A percentile compares a stretch with the other conserved stretches of the same genome.
phyloP scores from a whole-genome alignment of 2,797 vertebrate genomes.

The Gorsachius magnificus region DNA sequence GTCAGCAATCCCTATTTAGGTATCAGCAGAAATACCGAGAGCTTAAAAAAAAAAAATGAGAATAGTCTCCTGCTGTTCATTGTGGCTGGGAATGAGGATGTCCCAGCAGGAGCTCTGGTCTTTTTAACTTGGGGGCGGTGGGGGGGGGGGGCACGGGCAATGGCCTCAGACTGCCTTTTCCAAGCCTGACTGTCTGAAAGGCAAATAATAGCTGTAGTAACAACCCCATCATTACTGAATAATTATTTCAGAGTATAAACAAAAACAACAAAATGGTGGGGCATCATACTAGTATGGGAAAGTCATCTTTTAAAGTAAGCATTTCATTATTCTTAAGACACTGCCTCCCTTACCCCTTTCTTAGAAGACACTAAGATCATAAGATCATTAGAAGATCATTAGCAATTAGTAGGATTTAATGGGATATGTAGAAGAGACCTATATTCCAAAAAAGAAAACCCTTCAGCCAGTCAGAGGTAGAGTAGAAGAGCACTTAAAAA shows the following conservation, averaged over 20 bases:
- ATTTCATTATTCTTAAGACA: background rate
- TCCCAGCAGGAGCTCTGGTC: background rate
- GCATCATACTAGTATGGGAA: fast-evolving
- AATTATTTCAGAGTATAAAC: background rate
- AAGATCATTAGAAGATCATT: background rate
- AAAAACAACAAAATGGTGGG: background rate
- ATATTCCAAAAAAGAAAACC: background rate
- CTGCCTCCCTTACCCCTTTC: background rate
- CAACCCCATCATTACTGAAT: background rate
- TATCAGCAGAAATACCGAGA: slow-evolving; percentile 2
- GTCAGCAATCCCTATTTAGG: background rate
- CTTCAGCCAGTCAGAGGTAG: background rate
- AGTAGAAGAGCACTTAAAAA: background rate
- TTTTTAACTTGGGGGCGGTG: background rate
- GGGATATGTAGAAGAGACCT: background rate
- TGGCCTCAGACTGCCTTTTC: background rate
- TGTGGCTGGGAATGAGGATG: background rate
- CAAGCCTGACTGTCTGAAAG: background rate
- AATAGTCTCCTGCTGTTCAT: background rate
- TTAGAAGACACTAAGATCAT: background rate
- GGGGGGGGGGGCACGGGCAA: fast-evolving
- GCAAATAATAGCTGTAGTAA: background rate
- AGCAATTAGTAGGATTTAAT: background rate
- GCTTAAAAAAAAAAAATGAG: background rate
- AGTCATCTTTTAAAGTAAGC: background rate